These are phyloP conservation scores for Vidua chalybeata DNA, from an alignment of 2,113 vertebrate genomes.

Conservation along the genomic window DNA sequence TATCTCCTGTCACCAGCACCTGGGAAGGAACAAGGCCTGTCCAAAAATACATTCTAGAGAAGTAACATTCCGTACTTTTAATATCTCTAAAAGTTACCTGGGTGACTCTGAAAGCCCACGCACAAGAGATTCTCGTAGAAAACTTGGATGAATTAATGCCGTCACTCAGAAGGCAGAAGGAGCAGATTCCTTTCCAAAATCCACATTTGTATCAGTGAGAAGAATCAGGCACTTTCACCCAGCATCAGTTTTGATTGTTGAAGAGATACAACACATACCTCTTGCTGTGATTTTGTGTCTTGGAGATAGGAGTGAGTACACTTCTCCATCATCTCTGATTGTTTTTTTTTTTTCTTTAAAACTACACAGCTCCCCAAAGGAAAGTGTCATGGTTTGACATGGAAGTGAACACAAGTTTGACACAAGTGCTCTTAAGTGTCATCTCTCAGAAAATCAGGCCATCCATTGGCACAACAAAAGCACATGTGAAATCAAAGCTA, in stretches of 20 bases:
- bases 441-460: constrained; percentile 11
- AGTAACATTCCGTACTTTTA: neutral
- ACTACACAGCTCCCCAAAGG: constrained; percentile 24
- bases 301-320: neutral
- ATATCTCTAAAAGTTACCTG: neutral
- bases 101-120: neutral
- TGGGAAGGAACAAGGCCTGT: neutral
- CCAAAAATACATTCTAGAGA: neutral
- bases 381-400: neutral
- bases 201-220: neutral
- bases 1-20: neutral
- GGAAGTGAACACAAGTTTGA: neutral
- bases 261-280: neutral
- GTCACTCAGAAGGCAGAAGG: neutral
- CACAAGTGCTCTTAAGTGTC: constrained; percentile 2
- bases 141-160: neutral
- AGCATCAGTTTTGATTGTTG: neutral
- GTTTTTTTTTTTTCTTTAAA: neutral
- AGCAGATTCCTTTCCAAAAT: neutral
- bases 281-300: neutral
- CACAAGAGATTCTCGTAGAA: neutral
- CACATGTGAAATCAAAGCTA: neutral
- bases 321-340: neutral
- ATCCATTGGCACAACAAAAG: neutral
- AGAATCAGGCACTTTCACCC: neutral